phyloP scores from a whole-genome alignment of 2,797 vertebrate species.

The Loris lydekkerianus region DNA sequence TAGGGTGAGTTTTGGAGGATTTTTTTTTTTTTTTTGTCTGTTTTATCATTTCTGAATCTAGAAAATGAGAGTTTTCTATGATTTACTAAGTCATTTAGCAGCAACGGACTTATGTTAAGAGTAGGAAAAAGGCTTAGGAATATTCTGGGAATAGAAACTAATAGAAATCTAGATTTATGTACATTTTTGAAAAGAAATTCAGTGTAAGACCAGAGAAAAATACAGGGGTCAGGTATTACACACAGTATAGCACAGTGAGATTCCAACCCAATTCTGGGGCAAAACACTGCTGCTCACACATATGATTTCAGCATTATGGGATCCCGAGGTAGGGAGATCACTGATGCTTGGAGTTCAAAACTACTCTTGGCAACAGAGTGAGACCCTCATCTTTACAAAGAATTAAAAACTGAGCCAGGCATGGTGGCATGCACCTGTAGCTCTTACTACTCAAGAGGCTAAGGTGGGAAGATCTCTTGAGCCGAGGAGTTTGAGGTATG shows the following conservation, averaged over 20 bases:
- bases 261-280: not conserved
- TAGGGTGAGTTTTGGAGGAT: not conserved
- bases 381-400: not conserved
- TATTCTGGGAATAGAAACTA: constrained; percentile 48
- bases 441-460: not conserved
- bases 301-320: not conserved
- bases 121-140: constrained; percentile 25
- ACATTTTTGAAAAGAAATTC: constrained; percentile 12
- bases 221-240: not conserved
- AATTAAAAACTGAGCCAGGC: not conserved
- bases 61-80: constrained; percentile 6
- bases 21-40: not conserved
- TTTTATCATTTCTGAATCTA: constrained; percentile 61
- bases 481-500: not conserved
- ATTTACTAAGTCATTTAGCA: not conserved
- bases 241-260: not conserved
- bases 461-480: not conserved
- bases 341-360: not conserved
- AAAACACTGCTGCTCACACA: not conserved
- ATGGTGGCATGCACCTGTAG: not conserved
- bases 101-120: constrained; percentile 37
- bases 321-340: not conserved
- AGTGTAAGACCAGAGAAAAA: constrained; percentile 35
- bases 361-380: not conserved
- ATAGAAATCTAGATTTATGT: constrained; percentile 48